A percentile compares a stretch with the other conserved stretches of the same genome.
Conservation (phyloP, 2,888 invertebrate species). For the Chrysolina haemoptera region DNA sequence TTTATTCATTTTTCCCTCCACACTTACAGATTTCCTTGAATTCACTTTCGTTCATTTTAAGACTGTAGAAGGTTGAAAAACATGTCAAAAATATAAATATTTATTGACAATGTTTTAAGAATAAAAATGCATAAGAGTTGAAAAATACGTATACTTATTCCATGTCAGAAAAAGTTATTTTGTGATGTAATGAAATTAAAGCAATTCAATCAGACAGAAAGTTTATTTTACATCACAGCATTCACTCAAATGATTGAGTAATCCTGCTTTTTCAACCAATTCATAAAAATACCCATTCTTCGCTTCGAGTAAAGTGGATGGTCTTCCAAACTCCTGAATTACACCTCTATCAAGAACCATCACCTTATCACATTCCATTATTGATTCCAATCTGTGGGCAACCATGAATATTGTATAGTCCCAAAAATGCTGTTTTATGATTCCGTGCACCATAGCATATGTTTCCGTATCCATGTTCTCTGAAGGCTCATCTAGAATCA, state of each 20-base stretch:
- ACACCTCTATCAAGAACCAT: constrained; percentile 72
- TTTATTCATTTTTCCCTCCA: no score
- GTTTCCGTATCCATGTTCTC: constrained; percentile 72
- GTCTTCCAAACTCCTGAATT: constrained; percentile 54
- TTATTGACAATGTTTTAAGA: no score
- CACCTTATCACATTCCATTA: constrained; percentile 73
- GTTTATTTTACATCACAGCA: no score
- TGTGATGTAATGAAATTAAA: no score
- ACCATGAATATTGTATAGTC: constrained; percentile 72
- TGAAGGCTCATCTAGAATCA: constrained; percentile 74
- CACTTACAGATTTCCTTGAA: no score
- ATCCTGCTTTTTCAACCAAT: constrained; percentile 78
- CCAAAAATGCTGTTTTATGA: constrained; percentile 71
- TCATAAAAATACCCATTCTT: constrained; percentile 75
- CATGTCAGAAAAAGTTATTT: no score
- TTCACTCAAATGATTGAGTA: constrained; percentile 59
- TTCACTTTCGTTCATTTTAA: no score
- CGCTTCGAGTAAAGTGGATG: constrained; percentile 71
- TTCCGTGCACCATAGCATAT: constrained; percentile 71
- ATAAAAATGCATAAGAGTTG: no score
- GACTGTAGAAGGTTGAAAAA: no score
- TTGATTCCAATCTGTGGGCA: constrained; percentile 67
- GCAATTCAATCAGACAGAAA: no score
- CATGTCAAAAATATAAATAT: no score
- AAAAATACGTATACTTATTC: no score